Base-by-base conservation (phyloP, 1,140 invertebrate genomes). In the Psix sp. region DNA sequence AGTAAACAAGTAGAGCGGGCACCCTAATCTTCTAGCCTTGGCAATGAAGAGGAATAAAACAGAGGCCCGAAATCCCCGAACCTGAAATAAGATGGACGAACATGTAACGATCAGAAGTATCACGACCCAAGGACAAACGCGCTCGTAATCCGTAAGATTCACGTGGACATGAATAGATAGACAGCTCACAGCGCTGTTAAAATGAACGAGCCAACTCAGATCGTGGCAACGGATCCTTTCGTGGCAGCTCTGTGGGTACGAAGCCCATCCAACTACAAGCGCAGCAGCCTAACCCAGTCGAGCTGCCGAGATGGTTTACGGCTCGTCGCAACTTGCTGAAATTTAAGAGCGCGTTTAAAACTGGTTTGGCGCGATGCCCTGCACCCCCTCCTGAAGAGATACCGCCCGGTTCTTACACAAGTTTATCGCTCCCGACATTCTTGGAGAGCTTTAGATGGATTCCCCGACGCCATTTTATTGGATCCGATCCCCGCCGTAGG, bases 311-410 rank as follows among this genome's bases (percentile, higher is more conserved):
- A 85, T 86, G 81, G 81, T 85, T 85, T 86, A 86, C 84, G 82
- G 83, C 81, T 84, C 83, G 84, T 85, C 80, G 84, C 79, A 82
- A 83, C 78, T 84, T 82, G 82, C 76, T 80, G 80, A 84, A 85
- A 85, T 86, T 86, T 86, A 86, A 86, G 84, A 85, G 83, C 83
- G 83, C 84, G 85, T 86, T 85, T 86, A 85, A 86, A 86, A 85
- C 85, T 85, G 84, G 84, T 86, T 86, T 86, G 84, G 84, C 84
- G 84, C 80, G 80, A 80, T 86, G 84, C 84, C 84, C 84, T 85
- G 74, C 74, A 35, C 66, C 73, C 70, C 51, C 80, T 82, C 77
- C 76, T 76, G 72, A 76, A 80, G 80, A 85, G 83, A 84, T 85
- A 84, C 80, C 79, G 76, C 77, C 77, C 67, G 74, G 77, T 78